Base-by-base conservation (phyloP, 2,113 vertebrate species). In the Festucalex cinctus region DNA sequence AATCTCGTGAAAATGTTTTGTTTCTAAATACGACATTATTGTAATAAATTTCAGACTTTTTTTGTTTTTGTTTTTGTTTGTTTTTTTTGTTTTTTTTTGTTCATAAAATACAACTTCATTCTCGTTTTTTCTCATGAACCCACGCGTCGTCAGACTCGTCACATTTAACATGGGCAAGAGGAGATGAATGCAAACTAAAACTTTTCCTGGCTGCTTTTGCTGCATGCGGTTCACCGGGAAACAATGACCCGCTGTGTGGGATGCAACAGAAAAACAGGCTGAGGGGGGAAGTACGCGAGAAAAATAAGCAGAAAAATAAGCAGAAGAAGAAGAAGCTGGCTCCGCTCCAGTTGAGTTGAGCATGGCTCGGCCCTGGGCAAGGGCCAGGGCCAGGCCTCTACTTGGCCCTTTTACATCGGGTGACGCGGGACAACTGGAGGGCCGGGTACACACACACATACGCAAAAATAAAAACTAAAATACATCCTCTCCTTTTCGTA, bases 391-490 rank as follows among this genome's bases (percentile, higher is more conserved):
- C 81, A 81, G 69, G 83, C 22, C 71, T 66, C 41, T 9, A 63
- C 77, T 77, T 79, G 77, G 75, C 81, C 84, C 76, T 81, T 65
- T 80, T 75, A 78, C 65, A 61, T 61, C 71, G 36, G 78, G 79
- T 78, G 83, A 66, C 64, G 24, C 74, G 73, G 84, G 75, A 81
- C 76, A 20, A 75, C 73, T 65, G 65, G 51, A 51, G 76, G 75
- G 78, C 68, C 9, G 61, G 46, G 66, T 44, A 58, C 72, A 66
- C 66, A 56, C 2, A 49, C 71, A 74, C 66, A 54, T 9, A 59
- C 67, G 16, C 58, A 43, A 3, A 2, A 6, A 12, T 8, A 9
- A 24, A 41, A 39, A n/a, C n/a, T n/a, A n/a, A n/a, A n/a, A 24
- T 43, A 24, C 2, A n/a, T 24, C 6, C 22, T 17, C 8, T 43